phyloP scores from a whole-genome alignment of 1,140 invertebrate genomes.

The Drosophila equinoxialis region DNA sequence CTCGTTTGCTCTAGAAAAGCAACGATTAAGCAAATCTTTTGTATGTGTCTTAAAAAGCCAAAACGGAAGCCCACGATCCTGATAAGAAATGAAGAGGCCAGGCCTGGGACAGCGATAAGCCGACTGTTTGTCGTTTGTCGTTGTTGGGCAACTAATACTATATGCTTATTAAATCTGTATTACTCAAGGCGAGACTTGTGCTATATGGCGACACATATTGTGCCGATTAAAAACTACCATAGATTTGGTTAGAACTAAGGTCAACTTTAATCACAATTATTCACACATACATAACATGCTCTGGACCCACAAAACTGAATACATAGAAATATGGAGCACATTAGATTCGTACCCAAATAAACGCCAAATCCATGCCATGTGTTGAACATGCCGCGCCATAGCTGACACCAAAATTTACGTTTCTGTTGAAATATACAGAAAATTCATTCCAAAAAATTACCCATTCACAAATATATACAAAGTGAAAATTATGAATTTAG shows the following conservation, averaged over 20 bases:
- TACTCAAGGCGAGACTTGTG: conserved; percentile 11
- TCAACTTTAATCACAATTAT: conserved; percentile 59
- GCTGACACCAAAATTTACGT: conserved; percentile 17
- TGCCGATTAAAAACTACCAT: conserved; percentile 43
- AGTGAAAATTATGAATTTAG: too few species aligned
- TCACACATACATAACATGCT: background rate
- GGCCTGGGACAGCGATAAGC: conserved; percentile 57
- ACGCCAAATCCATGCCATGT: conserved; percentile 49
- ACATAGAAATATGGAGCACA: conserved; percentile 1
- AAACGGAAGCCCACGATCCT: conserved; percentile 65
- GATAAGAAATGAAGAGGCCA: conserved; percentile 58
- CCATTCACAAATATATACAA: background rate
- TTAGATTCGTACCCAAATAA: background rate
- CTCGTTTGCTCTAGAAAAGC: conserved; percentile 27
- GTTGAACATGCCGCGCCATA: conserved; percentile 54
- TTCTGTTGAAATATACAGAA: conserved; percentile 18
- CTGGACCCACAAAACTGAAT: conserved; percentile 14
- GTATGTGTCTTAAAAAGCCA: conserved; percentile 25
- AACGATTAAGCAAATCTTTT: conserved; percentile 67
- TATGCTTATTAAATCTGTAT: conserved; percentile 5
- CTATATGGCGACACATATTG: conserved; percentile 48
- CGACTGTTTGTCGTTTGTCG: conserved; percentile 37
- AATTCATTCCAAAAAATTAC: background rate
- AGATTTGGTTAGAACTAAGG: conserved; percentile 47
- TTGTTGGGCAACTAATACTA: conserved; percentile 59